Conservation (phyloP, 2,888 invertebrate genomes). For the Fragum fragum region DNA sequence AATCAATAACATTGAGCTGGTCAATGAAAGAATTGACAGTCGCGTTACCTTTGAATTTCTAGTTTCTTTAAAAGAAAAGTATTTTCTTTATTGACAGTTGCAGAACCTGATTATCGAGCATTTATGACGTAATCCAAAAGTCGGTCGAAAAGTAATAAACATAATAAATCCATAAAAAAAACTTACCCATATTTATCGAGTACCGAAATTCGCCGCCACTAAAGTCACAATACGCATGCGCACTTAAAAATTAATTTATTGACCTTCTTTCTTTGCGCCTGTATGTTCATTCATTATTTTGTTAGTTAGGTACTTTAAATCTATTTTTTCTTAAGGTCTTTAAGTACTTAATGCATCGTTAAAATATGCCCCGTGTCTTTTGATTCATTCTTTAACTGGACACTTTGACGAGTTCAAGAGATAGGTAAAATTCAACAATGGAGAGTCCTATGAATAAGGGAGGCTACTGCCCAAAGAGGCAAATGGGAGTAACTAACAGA, state of each 20-base stretch:
- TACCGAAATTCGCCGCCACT: conserved; percentile 53
- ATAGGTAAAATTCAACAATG: too few species aligned
- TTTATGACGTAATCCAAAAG: conserved; percentile 22
- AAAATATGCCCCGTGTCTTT: too few species aligned
- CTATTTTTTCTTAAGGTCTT: too few species aligned
- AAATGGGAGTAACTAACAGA: too few species aligned
- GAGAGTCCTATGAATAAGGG: too few species aligned
- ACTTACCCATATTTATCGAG: conserved; percentile 58
- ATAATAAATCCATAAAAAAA: conserved; percentile 30
- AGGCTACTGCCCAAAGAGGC: too few species aligned
- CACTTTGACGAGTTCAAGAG: too few species aligned
- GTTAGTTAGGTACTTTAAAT: too few species aligned
- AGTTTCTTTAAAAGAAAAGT: neutral
- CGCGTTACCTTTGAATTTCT: neutral
- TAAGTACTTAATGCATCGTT: too few species aligned
- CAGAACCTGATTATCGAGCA: neutral
- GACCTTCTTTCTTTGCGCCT: neutral
- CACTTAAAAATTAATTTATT: conserved; percentile 18
- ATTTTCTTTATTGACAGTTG: neutral
- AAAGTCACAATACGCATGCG: conserved; percentile 51
- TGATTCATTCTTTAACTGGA: too few species aligned
- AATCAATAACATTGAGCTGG: conserved; percentile 22
- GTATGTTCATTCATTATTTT: too few species aligned
- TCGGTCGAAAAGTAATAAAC: conserved; percentile 21
- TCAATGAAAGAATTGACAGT: neutral